Base-by-base conservation (phyloP, 1,140 invertebrate genomes). In the Venustaconcha ellipsiformis region DNA sequence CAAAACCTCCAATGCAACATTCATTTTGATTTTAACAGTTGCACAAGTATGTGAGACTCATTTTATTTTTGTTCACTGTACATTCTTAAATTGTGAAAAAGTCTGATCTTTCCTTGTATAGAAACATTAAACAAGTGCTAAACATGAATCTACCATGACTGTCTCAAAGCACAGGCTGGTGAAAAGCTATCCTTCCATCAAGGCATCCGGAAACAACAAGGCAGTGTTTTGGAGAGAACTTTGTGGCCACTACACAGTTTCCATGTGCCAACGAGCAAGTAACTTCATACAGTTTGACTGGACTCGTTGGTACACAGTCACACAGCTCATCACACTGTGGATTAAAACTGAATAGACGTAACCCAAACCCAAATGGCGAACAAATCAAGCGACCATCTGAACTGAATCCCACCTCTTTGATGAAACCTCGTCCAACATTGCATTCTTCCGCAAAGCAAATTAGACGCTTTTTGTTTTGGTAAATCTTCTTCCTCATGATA, bases 161-260 rank as follows among this genome's bases (percentile, higher is more conserved):
- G 37, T 48, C 37, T 48, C 37, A 93, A 79, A 93, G 88, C 58
- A 93, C 91, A 14, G 96, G 96, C 80, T 96, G 94, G 90, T 97
- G 95, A 94, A 96, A 98, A 37, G 94, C 93, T 67, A 97, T 94
- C 84, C 94, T 94, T 4, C 96, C 96, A 68, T 93, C 93, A 6
- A 96, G 92, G 90, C 96, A 97, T 18, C 96, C 96, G 11, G 95
- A 96, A 2, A 96, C 96, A 8, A 97, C 91, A 72, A 96, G 90
- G 84, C 94, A 94, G 86, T 97, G 94, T 8, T 92, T 92, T 0
- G 96, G 96, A 71, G 94, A 96, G 88, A 97, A 97, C 90, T 95
- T 96, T 64, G 95, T 96, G 86, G 95, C 95, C 26, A 97, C 93
- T n/a, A 97, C 96, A 71, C 95, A 94, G 83, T 96, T 94, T 20